Evolutionary conservation across 2,797 vertebrate species (phyloP).

Genomic region (Pseudochirops cupreus): DNA sequence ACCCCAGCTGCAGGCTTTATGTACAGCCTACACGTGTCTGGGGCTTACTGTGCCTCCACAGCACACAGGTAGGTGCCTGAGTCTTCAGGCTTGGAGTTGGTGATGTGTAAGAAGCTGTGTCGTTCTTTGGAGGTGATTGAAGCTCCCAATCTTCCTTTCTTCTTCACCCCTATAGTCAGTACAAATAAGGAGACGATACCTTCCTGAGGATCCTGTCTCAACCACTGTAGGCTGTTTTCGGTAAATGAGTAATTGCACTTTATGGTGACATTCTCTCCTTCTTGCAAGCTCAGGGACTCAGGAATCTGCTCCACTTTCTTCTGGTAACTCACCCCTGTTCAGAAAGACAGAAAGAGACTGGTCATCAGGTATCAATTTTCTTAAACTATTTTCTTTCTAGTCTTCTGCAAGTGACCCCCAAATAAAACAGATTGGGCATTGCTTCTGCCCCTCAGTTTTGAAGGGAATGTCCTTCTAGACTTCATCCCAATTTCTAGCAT

Average conservation of each 20-base stretch:
- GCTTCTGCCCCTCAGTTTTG: neutral
- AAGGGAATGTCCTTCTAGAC: neutral
- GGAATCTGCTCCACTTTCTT: slow-evolving; percentile 30
- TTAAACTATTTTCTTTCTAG: slow-evolving; percentile 17
- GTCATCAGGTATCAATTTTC: neutral
- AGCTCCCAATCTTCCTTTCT: slow-evolving; percentile 26
- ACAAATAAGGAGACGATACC: slow-evolving; percentile 38
- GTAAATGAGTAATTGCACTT: slow-evolving; percentile 38
- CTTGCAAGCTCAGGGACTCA: neutral
- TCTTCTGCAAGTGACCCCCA: neutral
- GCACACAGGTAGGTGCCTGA: slow-evolving; percentile 61
- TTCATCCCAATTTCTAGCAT: slow-evolving; percentile 1
- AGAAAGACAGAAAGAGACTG: slow-evolving; percentile 43
- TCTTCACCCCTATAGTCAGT: slow-evolving; percentile 47
- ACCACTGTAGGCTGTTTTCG: slow-evolving; percentile 60
- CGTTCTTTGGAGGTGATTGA: slow-evolving; percentile 46
- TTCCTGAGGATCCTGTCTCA: slow-evolving; percentile 52
- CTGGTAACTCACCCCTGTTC: slow-evolving; percentile 30
- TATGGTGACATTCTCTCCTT: slow-evolving; percentile 28
- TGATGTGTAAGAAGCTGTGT: slow-evolving; percentile 57
- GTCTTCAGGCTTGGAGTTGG: slow-evolving; percentile 33
- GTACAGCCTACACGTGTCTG: slow-evolving; percentile 5
- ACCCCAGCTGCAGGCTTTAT: slow-evolving; percentile 25
- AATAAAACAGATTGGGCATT: slow-evolving; percentile 10
- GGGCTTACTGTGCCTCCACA: slow-evolving; percentile 58